Conservation (phyloP, 2,113 vertebrate genomes). For the Irena cyanogastra region DNA sequence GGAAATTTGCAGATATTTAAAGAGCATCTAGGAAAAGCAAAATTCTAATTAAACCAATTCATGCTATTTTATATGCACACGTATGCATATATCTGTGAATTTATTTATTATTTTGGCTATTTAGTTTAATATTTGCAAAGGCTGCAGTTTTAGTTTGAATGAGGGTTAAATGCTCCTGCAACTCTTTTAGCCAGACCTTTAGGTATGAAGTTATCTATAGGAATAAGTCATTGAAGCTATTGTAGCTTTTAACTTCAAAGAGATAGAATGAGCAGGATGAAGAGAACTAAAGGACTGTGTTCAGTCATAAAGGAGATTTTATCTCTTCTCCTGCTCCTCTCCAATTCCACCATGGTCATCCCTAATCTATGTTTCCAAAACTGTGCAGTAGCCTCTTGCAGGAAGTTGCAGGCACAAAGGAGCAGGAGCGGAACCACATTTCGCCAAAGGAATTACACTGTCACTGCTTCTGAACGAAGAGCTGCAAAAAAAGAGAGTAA, state of each 20-base stretch:
- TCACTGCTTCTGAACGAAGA: neutral
- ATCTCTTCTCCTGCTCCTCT: neutral
- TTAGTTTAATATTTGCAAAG: neutral
- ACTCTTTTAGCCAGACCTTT: neutral
- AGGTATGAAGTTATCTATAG: neutral
- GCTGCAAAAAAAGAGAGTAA: neutral
- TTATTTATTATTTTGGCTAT: neutral
- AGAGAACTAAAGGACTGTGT: neutral
- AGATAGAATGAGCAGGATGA: neutral
- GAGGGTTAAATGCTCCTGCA: neutral
- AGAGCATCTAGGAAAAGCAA: neutral
- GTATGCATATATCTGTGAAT: neutral
- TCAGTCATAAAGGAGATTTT: neutral
- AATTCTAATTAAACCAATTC: neutral
- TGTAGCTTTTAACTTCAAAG: neutral
- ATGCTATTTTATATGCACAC: no score
- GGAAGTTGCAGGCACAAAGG: neutral
- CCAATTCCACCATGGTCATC: neutral
- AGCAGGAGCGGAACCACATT: neutral
- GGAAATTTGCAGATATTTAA: neutral
- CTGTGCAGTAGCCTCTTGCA: neutral
- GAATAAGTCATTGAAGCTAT: neutral
- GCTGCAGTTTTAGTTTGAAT: neutral
- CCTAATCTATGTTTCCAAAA: neutral
- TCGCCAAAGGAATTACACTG: neutral